Base-by-base conservation (phyloP, 2,113 vertebrate species). In the Ptilorrhoa leucosticta region DNA sequence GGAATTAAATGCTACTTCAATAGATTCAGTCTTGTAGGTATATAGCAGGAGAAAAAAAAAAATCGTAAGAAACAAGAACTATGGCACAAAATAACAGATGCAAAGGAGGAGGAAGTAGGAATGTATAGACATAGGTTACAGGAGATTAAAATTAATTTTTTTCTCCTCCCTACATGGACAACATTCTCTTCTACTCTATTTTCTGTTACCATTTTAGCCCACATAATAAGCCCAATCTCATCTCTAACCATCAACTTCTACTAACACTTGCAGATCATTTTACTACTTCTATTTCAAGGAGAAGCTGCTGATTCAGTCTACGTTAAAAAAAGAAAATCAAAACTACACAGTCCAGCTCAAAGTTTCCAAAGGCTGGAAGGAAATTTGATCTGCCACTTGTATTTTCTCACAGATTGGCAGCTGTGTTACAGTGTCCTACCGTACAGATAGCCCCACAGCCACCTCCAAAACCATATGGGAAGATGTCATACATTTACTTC, bases 401-500 rank as follows among this genome's bases (percentile, higher is more conserved):
- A 35, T 54, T 73, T 83, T 45, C 37, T 44, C 30, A 68, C 2
- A 21, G 27, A 83, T 2, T 44, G 57, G 11, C 35, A 63, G 13
- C 11, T 33, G 15, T 11, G 2, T 45, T 42, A 58, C 27, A 24
- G 27, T 23, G 37, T 11, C 30, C 26, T 13, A 35, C 44, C 7
- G 23, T 7, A 40, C 21, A 70, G 42, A 71, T 0, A 88, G 10
- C 3, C 8, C 18, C 27, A 40, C 0, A 1, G 24, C 9, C 17
- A 63, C 23, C 45, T 44, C n/a, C 60, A 77, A 51, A 81, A 45
- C 10, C 7, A 26, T 2, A 7, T 4, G 12, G 33, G 31, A 68
- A 14, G 30, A 30, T 22, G 18, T 17, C 40, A 61, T 2, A 35
- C 3, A 10, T 56, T 47, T 58, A 44, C 22, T 71, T 65, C 31